Base-by-base conservation (phyloP, 2,113 vertebrate genomes). In the Corythoichthys intestinalis region DNA sequence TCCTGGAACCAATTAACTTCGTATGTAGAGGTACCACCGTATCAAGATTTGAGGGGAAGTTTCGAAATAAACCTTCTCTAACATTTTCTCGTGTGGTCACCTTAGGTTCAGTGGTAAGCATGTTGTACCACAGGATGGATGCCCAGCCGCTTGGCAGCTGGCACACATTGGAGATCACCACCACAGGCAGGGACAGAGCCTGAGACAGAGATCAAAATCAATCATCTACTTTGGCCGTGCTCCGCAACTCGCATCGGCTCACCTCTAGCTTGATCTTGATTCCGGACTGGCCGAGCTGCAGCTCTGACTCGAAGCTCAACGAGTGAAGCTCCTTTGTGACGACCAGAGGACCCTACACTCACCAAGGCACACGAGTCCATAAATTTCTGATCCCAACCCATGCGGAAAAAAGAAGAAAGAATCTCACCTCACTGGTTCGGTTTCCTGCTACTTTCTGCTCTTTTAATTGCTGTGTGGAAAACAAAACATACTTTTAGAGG, bases 81-180 rank as follows among this genome's bases (percentile, higher is more conserved):
- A 57, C 13, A 12, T 6, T 57, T 37, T 11, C 34, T 37, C 12
- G 41, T 10, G 70, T 15, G 35, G 56, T 68, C 89, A 96, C 97
- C 94, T 94, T 96, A 61, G 94, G 92, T 50, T 98, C 97, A 0
- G 87, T 90, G 73, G 91, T 94, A 58, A 98, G 89, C 95, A 98
- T 98, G 91, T 98, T 99, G 93, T 98, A 99, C 96, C 97, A 99
- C 37, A 98, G 85, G 84, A 98, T 97, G 59, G 96, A 98, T 65
- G 96, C 97, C 97, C 97, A 98, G 64, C 96, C 96, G 12, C 94
- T 97, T 28, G 97, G 97, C 57, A 99, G 94, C 89, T 99, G 97
- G 83, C 95, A 97, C 56, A 99, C 97, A 0, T 98, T 99, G 50
- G 97, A 99, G 90, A 99, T 99, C 66, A 99, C 95, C 44, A 99